Conservation (phyloP, 2,113 vertebrate species). For the Jaculus jaculus region DNA sequence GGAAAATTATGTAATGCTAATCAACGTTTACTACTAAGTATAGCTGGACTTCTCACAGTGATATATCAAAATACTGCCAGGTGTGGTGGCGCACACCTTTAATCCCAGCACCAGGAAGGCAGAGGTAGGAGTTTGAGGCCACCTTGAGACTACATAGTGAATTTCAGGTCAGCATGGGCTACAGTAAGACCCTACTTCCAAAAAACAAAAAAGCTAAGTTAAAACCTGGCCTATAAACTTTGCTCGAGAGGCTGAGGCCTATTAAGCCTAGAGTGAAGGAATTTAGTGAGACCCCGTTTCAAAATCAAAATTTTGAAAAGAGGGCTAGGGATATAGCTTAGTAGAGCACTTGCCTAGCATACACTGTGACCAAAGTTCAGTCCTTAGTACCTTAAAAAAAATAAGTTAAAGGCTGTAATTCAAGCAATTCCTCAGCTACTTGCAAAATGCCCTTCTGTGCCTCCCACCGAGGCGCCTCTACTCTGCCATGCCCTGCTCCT, state of each 20-base stretch:
- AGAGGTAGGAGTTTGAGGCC: no score
- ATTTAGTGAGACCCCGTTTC: background rate
- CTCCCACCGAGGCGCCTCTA: background rate
- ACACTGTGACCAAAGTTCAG: background rate
- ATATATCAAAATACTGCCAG: background rate
- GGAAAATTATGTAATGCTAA: background rate
- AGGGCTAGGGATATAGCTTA: background rate
- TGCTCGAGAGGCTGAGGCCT: background rate
- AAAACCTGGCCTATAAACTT: background rate
- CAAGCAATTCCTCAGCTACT: background rate
- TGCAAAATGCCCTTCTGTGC: background rate
- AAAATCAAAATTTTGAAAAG: background rate
- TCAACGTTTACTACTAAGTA: background rate
- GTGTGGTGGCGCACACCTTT: no score
- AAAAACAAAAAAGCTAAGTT: background rate
- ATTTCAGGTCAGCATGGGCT: no score
- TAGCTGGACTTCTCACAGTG: constrained; percentile 1
- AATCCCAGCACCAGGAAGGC: no score
- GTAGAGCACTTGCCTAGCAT: background rate
- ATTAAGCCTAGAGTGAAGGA: background rate
- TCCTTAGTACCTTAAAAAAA: background rate
- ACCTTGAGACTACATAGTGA: no score
- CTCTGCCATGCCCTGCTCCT: background rate
- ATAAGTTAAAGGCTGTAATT: background rate
- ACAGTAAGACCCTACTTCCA: no score